These are phyloP conservation scores for Athalia circularis DNA, from an alignment of 2,888 invertebrate genomes.

Conservation along the genomic window DNA sequence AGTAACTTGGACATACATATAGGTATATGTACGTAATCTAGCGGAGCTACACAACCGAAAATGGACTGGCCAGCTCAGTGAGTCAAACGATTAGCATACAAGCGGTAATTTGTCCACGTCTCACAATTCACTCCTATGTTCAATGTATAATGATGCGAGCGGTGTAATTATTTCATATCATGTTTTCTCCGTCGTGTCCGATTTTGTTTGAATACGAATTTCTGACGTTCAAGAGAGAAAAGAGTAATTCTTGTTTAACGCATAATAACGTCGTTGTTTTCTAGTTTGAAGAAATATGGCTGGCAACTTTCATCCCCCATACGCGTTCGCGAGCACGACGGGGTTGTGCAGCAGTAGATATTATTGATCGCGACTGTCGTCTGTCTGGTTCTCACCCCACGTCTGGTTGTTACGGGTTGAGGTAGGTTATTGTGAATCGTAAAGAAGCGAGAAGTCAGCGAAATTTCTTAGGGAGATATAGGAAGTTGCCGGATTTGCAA, in stretches of 20 bases:
- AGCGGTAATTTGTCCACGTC: slow-evolving; percentile 38
- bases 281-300: too few species aligned
- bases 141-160: not conserved
- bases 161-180: not conserved
- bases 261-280: too few species aligned
- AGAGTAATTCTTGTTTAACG: too few species aligned
- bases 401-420: not conserved
- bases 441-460: not conserved
- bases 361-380: slow-evolving; percentile 44
- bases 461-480: too few species aligned
- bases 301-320: too few species aligned
- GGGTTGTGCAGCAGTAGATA: not conserved
- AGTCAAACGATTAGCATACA: slow-evolving; percentile 42
- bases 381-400: slow-evolving; percentile 19
- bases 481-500: not conserved
- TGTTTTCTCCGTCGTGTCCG: not conserved
- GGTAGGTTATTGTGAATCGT: slow-evolving; percentile 24
- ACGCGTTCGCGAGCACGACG: not conserved
- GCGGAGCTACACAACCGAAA: slow-evolving; percentile 6
- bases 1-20: slow-evolving; percentile 26
- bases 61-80: slow-evolving; percentile 14
- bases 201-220: too few species aligned
- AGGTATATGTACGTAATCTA: too few species aligned
- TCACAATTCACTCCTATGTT: slow-evolving; percentile 22
- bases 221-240: too few species aligned